These are phyloP conservation scores for Octodonta nipae DNA, from an alignment of 2,888 invertebrate species.

Conservation along the genomic window DNA sequence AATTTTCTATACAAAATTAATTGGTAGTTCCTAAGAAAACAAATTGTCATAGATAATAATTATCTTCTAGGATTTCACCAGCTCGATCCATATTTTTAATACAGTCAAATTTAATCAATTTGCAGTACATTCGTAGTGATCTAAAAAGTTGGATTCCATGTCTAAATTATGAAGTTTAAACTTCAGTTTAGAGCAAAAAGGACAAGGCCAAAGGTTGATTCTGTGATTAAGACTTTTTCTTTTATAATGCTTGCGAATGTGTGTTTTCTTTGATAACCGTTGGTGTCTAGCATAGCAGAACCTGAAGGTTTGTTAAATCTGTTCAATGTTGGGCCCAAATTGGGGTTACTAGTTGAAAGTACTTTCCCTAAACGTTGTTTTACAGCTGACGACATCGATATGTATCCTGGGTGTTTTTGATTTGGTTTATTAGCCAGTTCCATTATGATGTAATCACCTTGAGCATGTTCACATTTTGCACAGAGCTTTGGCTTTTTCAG, in stretches of 20 bases:
- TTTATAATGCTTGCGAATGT: constrained; percentile 40
- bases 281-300: constrained; percentile 44
- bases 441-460: constrained; percentile 58
- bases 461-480: constrained; percentile 51
- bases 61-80: too few species aligned
- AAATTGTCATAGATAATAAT: too few species aligned
- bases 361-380: constrained; percentile 35
- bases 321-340: constrained; percentile 43
- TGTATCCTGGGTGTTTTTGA: constrained; percentile 47
- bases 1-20: too few species aligned
- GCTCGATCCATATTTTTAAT: too few species aligned
- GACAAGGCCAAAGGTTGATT: too few species aligned
- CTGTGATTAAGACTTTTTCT: too few species aligned
- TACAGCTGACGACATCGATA: constrained; percentile 58
- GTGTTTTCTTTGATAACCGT: constrained; percentile 44
- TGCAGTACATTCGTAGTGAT: too few species aligned
- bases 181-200: too few species aligned
- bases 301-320: constrained; percentile 43
- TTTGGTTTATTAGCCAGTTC: constrained; percentile 41
- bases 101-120: too few species aligned
- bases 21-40: too few species aligned
- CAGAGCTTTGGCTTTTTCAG: constrained; percentile 36
- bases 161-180: too few species aligned
- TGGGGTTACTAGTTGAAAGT: constrained; percentile 53
- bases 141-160: too few species aligned